A percentile compares a stretch with the other conserved stretches of the same genome.
Evolutionary conservation across 2,888 invertebrate species (phyloP).

Genomic region (Pediacus dermestoides): DNA sequence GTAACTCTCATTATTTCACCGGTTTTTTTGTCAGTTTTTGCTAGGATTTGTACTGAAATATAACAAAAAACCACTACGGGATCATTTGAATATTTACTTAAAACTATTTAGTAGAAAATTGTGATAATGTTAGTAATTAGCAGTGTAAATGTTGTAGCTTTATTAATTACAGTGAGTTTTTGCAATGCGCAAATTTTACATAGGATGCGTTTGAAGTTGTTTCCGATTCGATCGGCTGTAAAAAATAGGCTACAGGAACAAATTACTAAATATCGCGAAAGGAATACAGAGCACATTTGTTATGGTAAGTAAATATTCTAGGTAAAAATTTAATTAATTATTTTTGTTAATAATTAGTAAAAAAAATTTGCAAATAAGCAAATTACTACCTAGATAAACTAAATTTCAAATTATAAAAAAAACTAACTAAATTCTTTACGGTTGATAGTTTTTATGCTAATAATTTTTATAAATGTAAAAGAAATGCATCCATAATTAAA

Average conservation of each 20-base stretch:
- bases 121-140: conserved; percentile 18
- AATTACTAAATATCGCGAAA: conserved; percentile 32
- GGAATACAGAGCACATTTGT: conserved; percentile 38
- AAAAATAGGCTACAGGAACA: conserved; percentile 34
- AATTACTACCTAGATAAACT: too few species aligned
- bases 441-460: neutral
- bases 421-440: neutral
- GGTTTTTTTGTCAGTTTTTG: too few species aligned
- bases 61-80: too few species aligned
- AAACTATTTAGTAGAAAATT: too few species aligned
- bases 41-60: too few species aligned
- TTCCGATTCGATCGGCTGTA: conserved; percentile 32
- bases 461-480: neutral
- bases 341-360: conserved; percentile 4
- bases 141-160: conserved; percentile 17
- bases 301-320: conserved; percentile 33
- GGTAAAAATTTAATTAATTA: neutral
- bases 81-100: too few species aligned
- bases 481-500: neutral
- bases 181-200: conserved; percentile 25
- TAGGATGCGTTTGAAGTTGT: conserved; percentile 23
- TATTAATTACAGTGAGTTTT: conserved; percentile 14
- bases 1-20: too few species aligned
- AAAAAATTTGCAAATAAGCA: neutral
- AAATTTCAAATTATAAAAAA: neutral